These are phyloP conservation scores for Eupithecia exiguata DNA, from an alignment of 2,888 invertebrate species.

Conservation along the genomic window DNA sequence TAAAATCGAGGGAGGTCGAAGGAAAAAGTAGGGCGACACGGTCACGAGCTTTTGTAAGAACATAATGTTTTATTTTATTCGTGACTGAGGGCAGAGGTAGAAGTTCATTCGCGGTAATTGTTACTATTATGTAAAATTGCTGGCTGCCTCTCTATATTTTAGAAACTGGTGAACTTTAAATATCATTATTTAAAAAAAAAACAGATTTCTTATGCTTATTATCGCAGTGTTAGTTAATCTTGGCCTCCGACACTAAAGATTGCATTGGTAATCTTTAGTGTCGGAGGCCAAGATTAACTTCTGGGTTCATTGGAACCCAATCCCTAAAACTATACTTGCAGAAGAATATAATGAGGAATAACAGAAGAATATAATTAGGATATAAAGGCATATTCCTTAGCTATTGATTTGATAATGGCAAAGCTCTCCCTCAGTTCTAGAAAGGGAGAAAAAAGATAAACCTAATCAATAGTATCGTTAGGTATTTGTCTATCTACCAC, in stretches of 20 bases:
- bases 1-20: conserved; percentile 49
- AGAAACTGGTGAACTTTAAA: conserved; percentile 13
- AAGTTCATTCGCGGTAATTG: conserved; percentile 63
- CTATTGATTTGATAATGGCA: background rate
- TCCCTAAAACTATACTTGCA: background rate
- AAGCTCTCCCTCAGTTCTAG: background rate
- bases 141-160: conserved; percentile 38
- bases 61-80: conserved; percentile 57
- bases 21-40: conserved; percentile 67
- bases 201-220: background rate
- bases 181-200: background rate
- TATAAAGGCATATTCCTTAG: background rate
- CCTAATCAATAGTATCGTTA: background rate
- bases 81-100: conserved; percentile 64
- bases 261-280: no score
- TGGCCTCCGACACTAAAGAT: background rate
- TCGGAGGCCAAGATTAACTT: no score
- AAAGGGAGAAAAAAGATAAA: background rate
- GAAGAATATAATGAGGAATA: background rate
- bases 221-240: background rate
- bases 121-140: conserved; percentile 63
- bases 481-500: background rate
- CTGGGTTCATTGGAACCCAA: background rate
- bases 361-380: background rate
- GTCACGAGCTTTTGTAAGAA: conserved; percentile 62